These are phyloP conservation scores for Terrapene triunguis DNA, from an alignment of 2,113 vertebrate genomes.

Conservation along the genomic window DNA sequence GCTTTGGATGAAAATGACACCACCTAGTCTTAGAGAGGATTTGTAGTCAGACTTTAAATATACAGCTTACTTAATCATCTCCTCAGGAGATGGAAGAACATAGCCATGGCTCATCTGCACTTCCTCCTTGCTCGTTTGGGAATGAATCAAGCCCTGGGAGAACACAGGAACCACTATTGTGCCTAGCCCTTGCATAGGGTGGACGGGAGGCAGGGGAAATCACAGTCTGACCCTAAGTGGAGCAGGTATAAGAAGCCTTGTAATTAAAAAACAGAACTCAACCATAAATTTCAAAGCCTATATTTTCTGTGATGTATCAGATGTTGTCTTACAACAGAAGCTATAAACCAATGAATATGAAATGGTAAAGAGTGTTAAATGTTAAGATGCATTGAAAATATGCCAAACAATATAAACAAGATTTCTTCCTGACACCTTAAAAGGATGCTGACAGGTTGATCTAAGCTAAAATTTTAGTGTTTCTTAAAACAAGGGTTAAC, in stretches of 20 bases:
- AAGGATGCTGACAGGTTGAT: background rate
- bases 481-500: background rate
- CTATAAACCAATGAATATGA: background rate
- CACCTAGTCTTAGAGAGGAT: background rate
- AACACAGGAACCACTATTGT: accelerated
- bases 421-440: background rate
- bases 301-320: background rate
- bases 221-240: background rate
- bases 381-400: background rate
- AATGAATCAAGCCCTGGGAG: background rate
- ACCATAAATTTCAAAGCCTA: background rate
- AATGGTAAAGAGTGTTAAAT: background rate
- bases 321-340: background rate
- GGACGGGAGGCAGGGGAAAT: accelerated
- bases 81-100: background rate
- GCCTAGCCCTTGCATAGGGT: background rate
- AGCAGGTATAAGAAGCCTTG: background rate
- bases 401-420: background rate
- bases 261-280: background rate
- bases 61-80: background rate
- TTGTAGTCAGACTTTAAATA: background rate
- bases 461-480: background rate
- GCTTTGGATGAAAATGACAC: background rate
- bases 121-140: background rate
- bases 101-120: background rate